phyloP scores from a whole-genome alignment of 2,888 invertebrate species.

The Baronia brevicornis region DNA sequence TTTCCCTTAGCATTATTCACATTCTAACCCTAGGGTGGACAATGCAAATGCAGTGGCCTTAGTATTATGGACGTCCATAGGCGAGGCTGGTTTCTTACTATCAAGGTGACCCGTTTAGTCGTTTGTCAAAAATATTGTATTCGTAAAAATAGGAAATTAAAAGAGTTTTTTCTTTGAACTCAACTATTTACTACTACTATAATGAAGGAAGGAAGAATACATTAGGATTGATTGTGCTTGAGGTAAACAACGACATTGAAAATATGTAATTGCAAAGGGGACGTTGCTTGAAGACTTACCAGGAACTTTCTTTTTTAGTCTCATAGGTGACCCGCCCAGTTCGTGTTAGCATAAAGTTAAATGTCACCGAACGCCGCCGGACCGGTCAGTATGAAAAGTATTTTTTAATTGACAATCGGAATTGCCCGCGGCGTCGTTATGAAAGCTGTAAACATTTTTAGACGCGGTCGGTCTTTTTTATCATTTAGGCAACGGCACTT shows the following conservation, averaged over 20 bases:
- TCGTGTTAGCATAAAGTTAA: constrained; percentile 59
- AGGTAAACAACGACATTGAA: background rate
- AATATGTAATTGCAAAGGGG: background rate
- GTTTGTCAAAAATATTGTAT: too few relatives aligned
- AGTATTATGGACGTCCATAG: too few relatives aligned
- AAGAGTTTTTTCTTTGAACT: too few relatives aligned
- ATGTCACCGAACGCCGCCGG: constrained; percentile 57
- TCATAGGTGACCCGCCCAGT: constrained; percentile 49
- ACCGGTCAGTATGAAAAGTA: constrained; percentile 51
- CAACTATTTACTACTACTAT: too few relatives aligned
- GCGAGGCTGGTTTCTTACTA: too few relatives aligned
- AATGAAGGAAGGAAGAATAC: too few relatives aligned
- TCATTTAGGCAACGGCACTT: constrained; percentile 18
- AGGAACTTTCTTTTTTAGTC: constrained; percentile 55
- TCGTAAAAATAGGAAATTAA: too few relatives aligned
- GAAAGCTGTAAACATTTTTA: constrained; percentile 49
- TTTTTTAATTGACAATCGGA: constrained; percentile 31
- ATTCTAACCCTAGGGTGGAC: too few relatives aligned
- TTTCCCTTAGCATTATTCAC: too few relatives aligned
- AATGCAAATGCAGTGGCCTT: too few relatives aligned
- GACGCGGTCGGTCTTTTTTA: constrained; percentile 25
- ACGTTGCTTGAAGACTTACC: background rate
- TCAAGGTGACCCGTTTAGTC: too few relatives aligned
- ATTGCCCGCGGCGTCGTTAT: constrained; percentile 43
- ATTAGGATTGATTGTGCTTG: too few relatives aligned